Base-by-base conservation (phyloP, 2,888 invertebrate species). In the Lamproptera curius region DNA sequence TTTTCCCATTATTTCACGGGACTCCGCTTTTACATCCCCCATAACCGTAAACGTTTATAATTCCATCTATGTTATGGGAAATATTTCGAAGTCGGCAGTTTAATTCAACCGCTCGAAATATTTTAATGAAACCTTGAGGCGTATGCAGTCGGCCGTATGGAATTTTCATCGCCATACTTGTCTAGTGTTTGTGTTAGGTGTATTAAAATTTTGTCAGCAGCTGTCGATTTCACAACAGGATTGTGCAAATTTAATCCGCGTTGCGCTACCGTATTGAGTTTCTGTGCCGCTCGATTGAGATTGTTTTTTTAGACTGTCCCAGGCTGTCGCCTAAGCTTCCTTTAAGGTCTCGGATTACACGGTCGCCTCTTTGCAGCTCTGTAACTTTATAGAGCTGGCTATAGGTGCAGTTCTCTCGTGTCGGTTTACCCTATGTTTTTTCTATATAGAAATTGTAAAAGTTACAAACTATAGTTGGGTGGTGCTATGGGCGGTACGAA, bases 161-260 rank as follows among this genome's bases (percentile, higher is more conserved):
- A 75, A 76, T 73, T 70, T 66, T 73, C 69, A 67, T 70, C 64
- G 72, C 70, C 70, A 67, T 73, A 70, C 67, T 71, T 67, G 64
- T 67, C 64, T 65, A 47, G 39, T 43, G 39, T 49, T 43, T 43
- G 37, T 28, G 42, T 39, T 43, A 33, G 26, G 39, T 26, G 48
- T 49, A 49, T 43, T 43, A 71, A 76, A 77, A 74, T 76, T 77
- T 69, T 70, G 76, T 71, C 60, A 81, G 68, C 86, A 86, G 80
- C 85, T 86, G 86, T 71, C 73, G 78, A 77, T 78, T 67, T 60
- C 63, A 67, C 67, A 69, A 73, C 60, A 62, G 76, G 79, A 81
- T 84, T 85, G 79, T 76, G 76, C 80, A 86, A 85, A 82, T 81
- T 81, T 83, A 82, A 86, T 86, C 81, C 70, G 59, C 70, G 65